Percentiles rank a stretch among this genome's conserved stretches.
phyloP scores from a whole-genome alignment of 2,797 vertebrate species.

The Anguilla megastoma region DNA sequence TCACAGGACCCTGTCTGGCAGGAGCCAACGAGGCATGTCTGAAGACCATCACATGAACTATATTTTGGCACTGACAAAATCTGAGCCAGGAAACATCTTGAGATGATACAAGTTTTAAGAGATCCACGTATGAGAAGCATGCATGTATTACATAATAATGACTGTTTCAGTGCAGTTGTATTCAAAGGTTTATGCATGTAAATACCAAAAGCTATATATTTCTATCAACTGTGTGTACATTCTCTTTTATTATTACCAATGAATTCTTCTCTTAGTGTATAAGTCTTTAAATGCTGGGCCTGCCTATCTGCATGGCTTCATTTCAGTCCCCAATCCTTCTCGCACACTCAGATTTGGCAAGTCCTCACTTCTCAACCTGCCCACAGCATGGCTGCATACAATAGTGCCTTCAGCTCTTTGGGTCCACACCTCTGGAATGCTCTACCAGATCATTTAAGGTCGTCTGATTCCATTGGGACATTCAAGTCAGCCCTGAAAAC shows the following conservation, averaged over 20 bases:
- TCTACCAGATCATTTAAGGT: not conserved
- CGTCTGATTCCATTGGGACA: not conserved
- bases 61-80: not conserved
- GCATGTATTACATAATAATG: too few relatives aligned
- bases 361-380: not conserved
- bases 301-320: not conserved
- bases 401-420: not conserved
- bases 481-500: not conserved
- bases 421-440: not conserved
- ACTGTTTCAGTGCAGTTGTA: too few relatives aligned
- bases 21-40: not conserved
- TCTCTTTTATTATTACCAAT: too few relatives aligned
- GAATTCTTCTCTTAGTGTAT: not conserved
- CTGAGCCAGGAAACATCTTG: not conserved
- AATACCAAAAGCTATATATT: too few relatives aligned
- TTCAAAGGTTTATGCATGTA: too few relatives aligned
- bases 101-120: not conserved
- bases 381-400: not conserved
- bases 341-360: not conserved
- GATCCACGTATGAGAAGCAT: not conserved
- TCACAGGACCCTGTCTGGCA: not conserved
- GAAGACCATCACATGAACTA: not conserved
- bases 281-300: not conserved
- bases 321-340: not conserved
- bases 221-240: too few relatives aligned